Evolutionary conservation across 2,113 vertebrate species (phyloP), one percentile per base, ranked within the genome.

Genomic region (Entomyzon cyanotis): DNA sequence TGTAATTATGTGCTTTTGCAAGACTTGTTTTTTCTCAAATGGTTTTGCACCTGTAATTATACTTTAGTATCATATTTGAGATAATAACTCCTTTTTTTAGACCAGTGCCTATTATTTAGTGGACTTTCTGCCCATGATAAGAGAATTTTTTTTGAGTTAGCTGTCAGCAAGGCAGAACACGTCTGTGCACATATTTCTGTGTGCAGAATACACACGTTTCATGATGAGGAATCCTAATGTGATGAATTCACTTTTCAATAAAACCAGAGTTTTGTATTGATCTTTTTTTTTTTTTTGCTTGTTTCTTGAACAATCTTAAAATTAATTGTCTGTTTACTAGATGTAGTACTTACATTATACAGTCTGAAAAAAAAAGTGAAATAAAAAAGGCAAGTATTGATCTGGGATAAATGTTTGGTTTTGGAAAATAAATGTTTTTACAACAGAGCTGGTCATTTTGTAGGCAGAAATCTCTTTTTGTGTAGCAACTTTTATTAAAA

Each of bases 401-500:
- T 84, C 24, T 96, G 41, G 24, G 8, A 28, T 77, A 62, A 62
- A 31, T 16, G 5, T 60, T 82, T 55, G 13, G 1, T 11, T 77
- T 81, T 77, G 15, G 83, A 89, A 96, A 93, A 87, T 33, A 83
- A 53, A 58, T 89, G 49, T 60, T 74, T 60, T 89, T 95, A 56
- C 95, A 85, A 62, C 88, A 87, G 58, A 70, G 17, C 35, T 91
- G 59, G 37, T 95, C 25, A 82, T 83, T 81, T 75, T 2, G 0
- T 55, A 59, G 37, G 23, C 33, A 59, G 55, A 89, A 96, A 65
- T 73, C 7, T 64, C 49, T 33, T 97, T 93, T 52, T 95, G 73
- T 67, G n/a, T 94, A 82, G 85, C 71, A 93, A 62, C 89, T 90
- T 93, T 27, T 79, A 69, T 11, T 95, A 60, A 69, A 92, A 59